A percentile compares a stretch with the other conserved stretches of the same genome.
Evolutionary conservation across 2,113 vertebrate species (phyloP).

Genomic region (Halichoeres trimaculatus): DNA sequence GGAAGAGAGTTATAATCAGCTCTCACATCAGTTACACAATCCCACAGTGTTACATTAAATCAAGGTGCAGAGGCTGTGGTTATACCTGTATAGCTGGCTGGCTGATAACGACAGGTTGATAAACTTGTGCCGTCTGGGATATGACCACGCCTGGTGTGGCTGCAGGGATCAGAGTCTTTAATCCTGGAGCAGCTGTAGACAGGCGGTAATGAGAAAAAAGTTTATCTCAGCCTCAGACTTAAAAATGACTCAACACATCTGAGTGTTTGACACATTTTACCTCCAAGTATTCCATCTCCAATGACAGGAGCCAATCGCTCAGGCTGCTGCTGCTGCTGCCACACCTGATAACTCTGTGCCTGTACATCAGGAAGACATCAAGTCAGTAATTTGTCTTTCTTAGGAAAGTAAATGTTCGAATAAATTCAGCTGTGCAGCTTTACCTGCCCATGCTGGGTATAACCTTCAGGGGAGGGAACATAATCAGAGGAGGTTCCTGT

Average conservation of each 20-base stretch:
- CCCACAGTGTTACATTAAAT: neutral
- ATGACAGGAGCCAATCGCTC: constrained; percentile 80
- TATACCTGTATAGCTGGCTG: constrained; percentile 88
- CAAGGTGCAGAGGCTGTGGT: too few species aligned
- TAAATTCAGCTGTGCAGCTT: constrained; percentile 14
- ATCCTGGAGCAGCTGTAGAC: constrained; percentile 78
- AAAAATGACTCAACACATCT: neutral
- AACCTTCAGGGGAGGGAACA: constrained; percentile 87
- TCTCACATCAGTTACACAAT: neutral
- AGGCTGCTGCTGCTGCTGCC: constrained; percentile 85
- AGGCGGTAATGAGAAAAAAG: neutral
- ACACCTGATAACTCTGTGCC: constrained; percentile 87
- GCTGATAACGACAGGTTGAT: constrained; percentile 87
- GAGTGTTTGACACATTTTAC: constrained; percentile 79
- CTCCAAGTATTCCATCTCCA: constrained; percentile 75
- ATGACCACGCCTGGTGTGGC: constrained; percentile 88
- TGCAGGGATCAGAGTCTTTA: constrained; percentile 84
- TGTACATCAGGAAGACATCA: constrained; percentile 49
- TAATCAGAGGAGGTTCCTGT: constrained; percentile 85
- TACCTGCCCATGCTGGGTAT: constrained; percentile 88
- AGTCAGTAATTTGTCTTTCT: neutral
- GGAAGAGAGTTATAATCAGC: neutral
- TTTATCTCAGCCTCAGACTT: neutral
- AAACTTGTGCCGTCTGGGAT: constrained; percentile 92
- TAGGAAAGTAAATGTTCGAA: neutral